A percentile compares a stretch with the other conserved stretches of the same genome.
These are phyloP conservation scores for Prunella fulvescens DNA, from an alignment of 2,113 vertebrate genomes.

Conservation along the genomic window DNA sequence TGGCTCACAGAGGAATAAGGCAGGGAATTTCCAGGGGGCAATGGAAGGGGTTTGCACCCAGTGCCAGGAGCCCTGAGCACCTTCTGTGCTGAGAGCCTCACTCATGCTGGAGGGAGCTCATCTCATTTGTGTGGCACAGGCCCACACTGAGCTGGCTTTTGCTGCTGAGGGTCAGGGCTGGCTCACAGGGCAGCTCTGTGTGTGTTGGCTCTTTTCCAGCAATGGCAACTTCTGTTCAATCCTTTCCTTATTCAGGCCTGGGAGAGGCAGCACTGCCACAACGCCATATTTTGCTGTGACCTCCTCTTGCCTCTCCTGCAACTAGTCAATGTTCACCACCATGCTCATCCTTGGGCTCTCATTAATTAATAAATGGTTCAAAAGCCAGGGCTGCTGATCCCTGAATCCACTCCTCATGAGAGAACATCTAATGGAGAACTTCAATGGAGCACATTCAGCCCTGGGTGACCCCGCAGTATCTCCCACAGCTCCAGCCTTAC, in stretches of 20 bases:
- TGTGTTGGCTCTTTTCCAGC: neutral
- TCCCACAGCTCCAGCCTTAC: neutral
- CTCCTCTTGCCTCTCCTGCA: neutral
- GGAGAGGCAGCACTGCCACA: rapidly evolving
- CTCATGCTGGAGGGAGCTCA: rapidly evolving
- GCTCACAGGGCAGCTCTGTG: neutral
- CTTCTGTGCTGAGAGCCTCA: neutral
- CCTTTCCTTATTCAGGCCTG: neutral
- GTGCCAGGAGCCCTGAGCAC: rapidly evolving
- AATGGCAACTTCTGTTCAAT: neutral
- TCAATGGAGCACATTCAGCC: neutral
- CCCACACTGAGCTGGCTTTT: neutral
- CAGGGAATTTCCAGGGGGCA: neutral
- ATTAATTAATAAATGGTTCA: neutral
- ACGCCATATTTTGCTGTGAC: neutral
- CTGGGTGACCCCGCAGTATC: neutral
- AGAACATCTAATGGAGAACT: neutral
- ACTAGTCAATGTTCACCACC: neutral
- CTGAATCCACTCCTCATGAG: neutral
- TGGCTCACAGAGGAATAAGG: neutral
- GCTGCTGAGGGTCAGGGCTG: rapidly evolving
- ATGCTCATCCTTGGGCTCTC: neutral
- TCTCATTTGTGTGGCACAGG: neutral
- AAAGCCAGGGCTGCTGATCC: neutral
- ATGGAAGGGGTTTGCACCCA: neutral